phyloP scores from a whole-genome alignment of 2,888 invertebrate genomes.

The Cephus sareptanus region DNA sequence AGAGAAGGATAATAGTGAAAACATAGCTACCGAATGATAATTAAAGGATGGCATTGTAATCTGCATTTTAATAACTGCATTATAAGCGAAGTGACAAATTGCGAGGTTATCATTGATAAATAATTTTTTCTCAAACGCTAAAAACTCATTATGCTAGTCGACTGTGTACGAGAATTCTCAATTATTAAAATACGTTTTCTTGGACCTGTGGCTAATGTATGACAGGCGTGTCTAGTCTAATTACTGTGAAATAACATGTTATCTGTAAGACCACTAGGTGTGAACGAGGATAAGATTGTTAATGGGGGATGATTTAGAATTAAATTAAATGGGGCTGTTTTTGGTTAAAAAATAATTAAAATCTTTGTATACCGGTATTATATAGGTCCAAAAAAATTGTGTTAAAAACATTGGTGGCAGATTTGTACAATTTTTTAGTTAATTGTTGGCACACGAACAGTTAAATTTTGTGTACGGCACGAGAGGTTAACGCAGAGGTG shows the following conservation, averaged over 20 bases:
- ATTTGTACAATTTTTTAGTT: background rate
- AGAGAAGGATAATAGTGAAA: background rate
- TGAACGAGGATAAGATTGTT: background rate
- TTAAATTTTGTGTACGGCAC: background rate
- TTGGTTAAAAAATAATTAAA: background rate
- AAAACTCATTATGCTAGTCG: background rate
- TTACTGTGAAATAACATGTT: background rate
- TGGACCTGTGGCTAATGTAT: background rate
- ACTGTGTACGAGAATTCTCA: background rate
- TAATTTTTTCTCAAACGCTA: background rate
- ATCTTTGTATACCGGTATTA: background rate
- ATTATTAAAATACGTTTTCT: background rate
- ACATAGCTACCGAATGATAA: background rate
- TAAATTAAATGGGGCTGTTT: background rate
- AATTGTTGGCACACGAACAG: background rate
- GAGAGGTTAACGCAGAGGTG: background rate
- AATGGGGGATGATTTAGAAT: background rate
- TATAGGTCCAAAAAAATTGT: background rate
- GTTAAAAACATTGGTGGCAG: background rate
- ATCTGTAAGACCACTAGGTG: background rate
- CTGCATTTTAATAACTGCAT: background rate
- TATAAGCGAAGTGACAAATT: background rate
- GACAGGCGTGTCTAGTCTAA: background rate
- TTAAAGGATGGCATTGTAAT: background rate
- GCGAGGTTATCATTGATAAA: background rate